A percentile compares a stretch with the other conserved stretches of the same genome.
phyloP scores from a whole-genome alignment of 2,888 invertebrate genomes.

The Eupithecia insigniata region DNA sequence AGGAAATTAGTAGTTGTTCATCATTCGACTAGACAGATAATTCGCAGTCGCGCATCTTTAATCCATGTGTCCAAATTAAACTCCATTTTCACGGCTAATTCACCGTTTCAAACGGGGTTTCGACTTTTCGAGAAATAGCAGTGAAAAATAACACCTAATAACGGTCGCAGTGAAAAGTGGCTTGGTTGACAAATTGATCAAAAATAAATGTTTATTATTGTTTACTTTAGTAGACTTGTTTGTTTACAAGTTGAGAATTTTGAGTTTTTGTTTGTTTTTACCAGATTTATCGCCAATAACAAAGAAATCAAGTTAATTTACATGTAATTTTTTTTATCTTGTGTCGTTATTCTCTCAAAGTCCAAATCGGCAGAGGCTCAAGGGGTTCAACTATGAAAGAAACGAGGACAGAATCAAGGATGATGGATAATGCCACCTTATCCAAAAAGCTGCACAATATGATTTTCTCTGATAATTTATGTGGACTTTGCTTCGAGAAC shows the following conservation, averaged over 20 bases:
- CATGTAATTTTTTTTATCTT: background rate
- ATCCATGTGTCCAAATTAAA: too few species aligned
- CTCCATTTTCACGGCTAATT: background rate
- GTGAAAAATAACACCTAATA: background rate
- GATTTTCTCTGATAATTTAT: slow-evolving; percentile 8
- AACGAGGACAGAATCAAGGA: background rate
- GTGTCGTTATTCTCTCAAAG: background rate
- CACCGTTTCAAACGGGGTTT: background rate
- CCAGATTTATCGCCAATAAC: background rate
- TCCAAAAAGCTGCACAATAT: slow-evolving; percentile 6
- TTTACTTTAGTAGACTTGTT: background rate
- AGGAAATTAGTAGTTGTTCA: too few species aligned
- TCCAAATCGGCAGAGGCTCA: background rate
- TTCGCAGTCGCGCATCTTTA: too few species aligned
- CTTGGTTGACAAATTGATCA: background rate
- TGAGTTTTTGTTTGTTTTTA: background rate
- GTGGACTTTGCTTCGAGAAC: slow-evolving; percentile 13
- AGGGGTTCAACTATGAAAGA: background rate
- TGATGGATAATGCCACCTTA: background rate
- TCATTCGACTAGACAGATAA: too few species aligned
- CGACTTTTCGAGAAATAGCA: background rate
- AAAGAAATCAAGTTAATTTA: too few species aligned
- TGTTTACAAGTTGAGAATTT: background rate
- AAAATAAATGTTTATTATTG: too few species aligned
- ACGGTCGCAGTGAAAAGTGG: background rate